These are phyloP conservation scores for Spatula clypeata DNA, from an alignment of 2,797 vertebrate genomes.

Conservation along the genomic window DNA sequence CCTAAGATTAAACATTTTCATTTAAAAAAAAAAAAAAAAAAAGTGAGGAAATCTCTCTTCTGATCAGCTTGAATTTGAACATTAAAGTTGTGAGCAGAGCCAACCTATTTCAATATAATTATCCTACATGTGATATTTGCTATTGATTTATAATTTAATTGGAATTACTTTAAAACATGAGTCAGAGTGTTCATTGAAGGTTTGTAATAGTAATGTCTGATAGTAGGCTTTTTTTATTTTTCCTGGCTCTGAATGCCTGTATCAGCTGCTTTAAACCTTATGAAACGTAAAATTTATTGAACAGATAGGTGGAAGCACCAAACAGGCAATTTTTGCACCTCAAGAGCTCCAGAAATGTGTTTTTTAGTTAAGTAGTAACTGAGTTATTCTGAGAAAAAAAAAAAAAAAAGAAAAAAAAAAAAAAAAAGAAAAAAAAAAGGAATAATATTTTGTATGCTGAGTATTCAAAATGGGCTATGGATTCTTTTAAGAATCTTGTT, in stretches of 20 bases:
- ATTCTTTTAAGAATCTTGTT: not conserved
- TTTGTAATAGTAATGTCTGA: not conserved
- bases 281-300: not conserved
- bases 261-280: not conserved
- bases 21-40: not conserved
- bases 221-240: not conserved
- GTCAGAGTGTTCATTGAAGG: not conserved
- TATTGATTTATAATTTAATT: not conserved
- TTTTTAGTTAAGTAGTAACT: not conserved
- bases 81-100: not conserved
- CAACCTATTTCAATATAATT: not conserved
- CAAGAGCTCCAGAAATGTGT: not conserved
- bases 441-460: not conserved
- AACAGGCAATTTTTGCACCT: not conserved
- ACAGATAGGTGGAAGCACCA: not conserved
- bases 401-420: too few relatives aligned
- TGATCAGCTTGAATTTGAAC: not conserved
- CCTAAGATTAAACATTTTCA: not conserved
- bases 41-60: not conserved
- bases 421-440: too few relatives aligned
- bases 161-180: not conserved
- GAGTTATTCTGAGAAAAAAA: not conserved
- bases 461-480: not conserved
- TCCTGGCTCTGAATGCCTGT: not conserved
- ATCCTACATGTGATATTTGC: not conserved